Evolutionary conservation across 1,140 invertebrate species (phyloP).

Genomic region (Formica selysi): DNA sequence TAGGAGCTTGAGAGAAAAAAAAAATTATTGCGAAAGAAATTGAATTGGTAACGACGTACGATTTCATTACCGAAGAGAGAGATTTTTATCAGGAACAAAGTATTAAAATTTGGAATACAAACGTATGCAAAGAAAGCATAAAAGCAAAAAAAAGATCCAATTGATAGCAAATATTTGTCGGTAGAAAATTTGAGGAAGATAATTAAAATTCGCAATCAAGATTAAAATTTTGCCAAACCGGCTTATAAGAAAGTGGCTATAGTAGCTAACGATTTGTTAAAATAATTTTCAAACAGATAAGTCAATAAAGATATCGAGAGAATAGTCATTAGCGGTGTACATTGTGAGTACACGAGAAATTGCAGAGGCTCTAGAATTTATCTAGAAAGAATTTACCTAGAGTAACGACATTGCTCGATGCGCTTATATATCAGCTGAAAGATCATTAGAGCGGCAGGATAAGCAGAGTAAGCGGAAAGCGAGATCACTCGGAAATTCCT

Average conservation of each 20-base stretch:
- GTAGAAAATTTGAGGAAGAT: neutral
- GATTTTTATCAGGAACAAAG: neutral
- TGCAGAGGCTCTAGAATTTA: neutral
- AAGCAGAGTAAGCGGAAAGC: slow-evolving; percentile 11
- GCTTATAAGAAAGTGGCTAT: no score
- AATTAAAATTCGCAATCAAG: neutral
- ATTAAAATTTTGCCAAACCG: slow-evolving; percentile 1
- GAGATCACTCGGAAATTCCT: slow-evolving; percentile 22
- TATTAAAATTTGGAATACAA: slow-evolving; percentile 8
- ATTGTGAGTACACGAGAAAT: neutral
- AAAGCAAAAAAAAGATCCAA: neutral
- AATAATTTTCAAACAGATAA: neutral
- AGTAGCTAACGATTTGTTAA: neutral
- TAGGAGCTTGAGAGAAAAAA: neutral
- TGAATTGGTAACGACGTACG: slow-evolving; percentile 6
- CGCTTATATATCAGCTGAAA: slow-evolving; percentile 20
- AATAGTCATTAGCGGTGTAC: neutral
- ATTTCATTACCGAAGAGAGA: neutral
- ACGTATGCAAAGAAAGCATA: neutral
- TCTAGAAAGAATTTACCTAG: neutral
- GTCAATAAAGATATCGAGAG: neutral
- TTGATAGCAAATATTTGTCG: neutral
- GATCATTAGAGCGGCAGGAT: slow-evolving; percentile 36
- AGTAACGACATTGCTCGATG: slow-evolving; percentile 9
- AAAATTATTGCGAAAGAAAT: neutral